Evolutionary conservation across 2,797 vertebrate genomes (phyloP).

Genomic region (Amblyraja radiata): DNA sequence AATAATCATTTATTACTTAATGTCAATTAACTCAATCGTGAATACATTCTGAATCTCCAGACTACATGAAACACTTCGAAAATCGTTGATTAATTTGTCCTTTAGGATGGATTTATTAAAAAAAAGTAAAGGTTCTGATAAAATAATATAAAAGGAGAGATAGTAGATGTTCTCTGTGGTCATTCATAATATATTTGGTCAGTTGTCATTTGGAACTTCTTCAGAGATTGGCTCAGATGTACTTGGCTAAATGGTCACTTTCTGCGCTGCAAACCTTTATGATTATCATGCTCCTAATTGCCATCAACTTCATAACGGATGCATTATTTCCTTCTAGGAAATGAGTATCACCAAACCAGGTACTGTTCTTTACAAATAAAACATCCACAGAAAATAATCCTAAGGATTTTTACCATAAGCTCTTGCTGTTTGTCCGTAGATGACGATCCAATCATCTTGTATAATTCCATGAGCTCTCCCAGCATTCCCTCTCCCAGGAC

Average conservation of each 20-base stretch:
- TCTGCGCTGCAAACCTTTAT: neutral
- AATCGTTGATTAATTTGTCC: neutral
- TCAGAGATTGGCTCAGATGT: neutral
- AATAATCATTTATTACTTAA: neutral
- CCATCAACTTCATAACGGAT: neutral
- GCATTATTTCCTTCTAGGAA: neutral
- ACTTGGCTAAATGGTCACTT: neutral
- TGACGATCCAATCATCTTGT: slow-evolving; percentile 74
- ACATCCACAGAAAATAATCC: neutral
- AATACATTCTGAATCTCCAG: neutral
- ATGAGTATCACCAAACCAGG: neutral
- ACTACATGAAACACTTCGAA: neutral
- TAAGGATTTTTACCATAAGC: slow-evolving; percentile 72
- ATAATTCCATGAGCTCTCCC: slow-evolving; percentile 86
- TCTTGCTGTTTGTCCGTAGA: slow-evolving; percentile 87
- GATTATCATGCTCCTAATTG: neutral
- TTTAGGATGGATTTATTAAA: neutral
- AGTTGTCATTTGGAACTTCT: neutral
- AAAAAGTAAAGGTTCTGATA: neutral
- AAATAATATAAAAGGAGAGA: neutral
- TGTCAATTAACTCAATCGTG: neutral
- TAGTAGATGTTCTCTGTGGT: too few relatives aligned
- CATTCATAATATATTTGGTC: neutral
- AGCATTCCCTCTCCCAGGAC: slow-evolving; percentile 90
- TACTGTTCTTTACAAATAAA: slow-evolving; percentile 2